Evolutionary conservation across 2,797 vertebrate species (phyloP), one percentile per base, ranked within the genome.

Genomic region (Megaceryle alcyon): DNA sequence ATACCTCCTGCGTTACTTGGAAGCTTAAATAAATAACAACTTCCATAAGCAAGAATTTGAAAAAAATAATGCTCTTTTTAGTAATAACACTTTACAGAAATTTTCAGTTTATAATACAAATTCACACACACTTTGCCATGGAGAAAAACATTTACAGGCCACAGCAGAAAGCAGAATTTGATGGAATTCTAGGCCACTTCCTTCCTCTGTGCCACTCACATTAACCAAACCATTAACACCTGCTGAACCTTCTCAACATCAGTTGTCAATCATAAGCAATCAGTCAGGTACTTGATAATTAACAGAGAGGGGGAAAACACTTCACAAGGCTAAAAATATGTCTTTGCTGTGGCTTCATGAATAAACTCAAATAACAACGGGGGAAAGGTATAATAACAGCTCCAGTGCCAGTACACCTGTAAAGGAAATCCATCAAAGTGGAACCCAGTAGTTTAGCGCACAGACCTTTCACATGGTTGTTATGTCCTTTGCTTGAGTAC

Each of bases 201-300:
- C 21, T 91, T 94, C 70, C 35, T 82, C 46, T 81, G 43, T 93
- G 75, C 63, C 90, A 86, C 88, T 97, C 76, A 82, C 15, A 41
- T 94, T 93, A 92, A 90, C 91, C 81, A 83, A 72, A 69, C 79
- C 85, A 69, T 82, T 86, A 95, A 94, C 95, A 97, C 92, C 95
- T 96, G 96, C 83, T 69, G 93, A 96, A 97, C 70, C 61, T 83
- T 92, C 76, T 96, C 82, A 84, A 85, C 77, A 46, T 94, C 95
- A 97, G 21, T 94, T 95, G 92, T 97, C 96, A 96, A 88, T 97
- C 97, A 94, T 54, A 51, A 95, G 94, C 95, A 98, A 98, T 98
- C 97, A 98, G 96, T 81, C 91, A 96, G 92, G 78, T 93, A 97
- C 96, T 98, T 98, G 97, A 97, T 98, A 97, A 98, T 97, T 98